These are phyloP conservation scores for Hermaeophaga mercurialis DNA, from an alignment of 2,888 invertebrate genomes.

Conservation along the genomic window DNA sequence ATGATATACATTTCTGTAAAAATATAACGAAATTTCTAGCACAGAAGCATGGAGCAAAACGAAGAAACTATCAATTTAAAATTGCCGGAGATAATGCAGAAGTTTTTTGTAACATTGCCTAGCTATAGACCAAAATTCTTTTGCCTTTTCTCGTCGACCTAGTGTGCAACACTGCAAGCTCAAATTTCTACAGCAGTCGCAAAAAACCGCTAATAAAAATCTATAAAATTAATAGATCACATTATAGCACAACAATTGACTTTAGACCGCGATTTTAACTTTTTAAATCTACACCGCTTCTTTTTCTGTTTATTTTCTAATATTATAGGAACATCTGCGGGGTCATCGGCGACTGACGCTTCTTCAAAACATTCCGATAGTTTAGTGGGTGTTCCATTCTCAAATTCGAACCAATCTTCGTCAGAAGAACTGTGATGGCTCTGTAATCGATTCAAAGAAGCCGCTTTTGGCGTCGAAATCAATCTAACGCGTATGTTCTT, in stretches of 20 bases:
- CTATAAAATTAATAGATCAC: conserved; percentile 39
- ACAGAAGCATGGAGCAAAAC: too few species aligned
- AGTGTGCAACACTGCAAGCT: conserved; percentile 30
- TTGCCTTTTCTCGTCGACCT: conserved; percentile 18
- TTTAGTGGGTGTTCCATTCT: conserved; percentile 38
- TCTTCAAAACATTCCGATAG: conserved; percentile 27
- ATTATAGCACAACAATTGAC: conserved; percentile 40
- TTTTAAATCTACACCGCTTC: conserved; percentile 17
- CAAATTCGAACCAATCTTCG: conserved; percentile 59
- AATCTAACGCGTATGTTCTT: conserved; percentile 39
- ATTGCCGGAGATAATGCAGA: too few species aligned
- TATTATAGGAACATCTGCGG: conserved; percentile 28
- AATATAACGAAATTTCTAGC: too few species aligned
- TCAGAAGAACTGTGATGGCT: conserved; percentile 59
- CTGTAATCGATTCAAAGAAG: conserved; percentile 51
- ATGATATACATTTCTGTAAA: too few species aligned
- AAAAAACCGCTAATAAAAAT: conserved; percentile 24
- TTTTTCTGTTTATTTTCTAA: conserved; percentile 24
- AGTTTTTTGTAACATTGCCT: too few species aligned
- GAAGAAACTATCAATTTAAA: too few species aligned
- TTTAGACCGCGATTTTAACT: conserved; percentile 31
- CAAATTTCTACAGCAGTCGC: conserved; percentile 33
- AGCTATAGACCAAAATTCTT: too few species aligned
- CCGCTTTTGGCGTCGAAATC: conserved; percentile 39
- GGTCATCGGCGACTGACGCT: conserved; percentile 6